Evolutionary conservation across 53 echinoderm and acorn worm species (phyloP).

Genomic region (Temnopleurus reevesii): DNA sequence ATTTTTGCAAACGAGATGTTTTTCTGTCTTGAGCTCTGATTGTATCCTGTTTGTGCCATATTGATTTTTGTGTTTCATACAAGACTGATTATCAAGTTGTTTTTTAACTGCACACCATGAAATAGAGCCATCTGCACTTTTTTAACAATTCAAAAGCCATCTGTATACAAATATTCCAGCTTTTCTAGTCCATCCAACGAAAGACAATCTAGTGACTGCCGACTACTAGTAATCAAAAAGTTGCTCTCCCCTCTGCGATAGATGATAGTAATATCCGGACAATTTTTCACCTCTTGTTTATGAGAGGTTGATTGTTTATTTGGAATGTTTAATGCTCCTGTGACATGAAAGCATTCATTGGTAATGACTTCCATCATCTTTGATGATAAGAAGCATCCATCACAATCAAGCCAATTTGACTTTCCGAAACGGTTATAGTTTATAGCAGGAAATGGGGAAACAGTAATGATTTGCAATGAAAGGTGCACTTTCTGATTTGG

Average conservation of each 20-base stretch:
- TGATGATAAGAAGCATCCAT: constrained; percentile 17
- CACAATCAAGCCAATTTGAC: background rate
- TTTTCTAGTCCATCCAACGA: background rate
- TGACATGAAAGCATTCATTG: background rate
- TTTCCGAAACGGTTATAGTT: background rate
- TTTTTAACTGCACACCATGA: background rate
- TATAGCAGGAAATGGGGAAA: background rate
- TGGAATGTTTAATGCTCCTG: background rate
- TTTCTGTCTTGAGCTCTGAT: background rate
- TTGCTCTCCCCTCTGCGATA: background rate
- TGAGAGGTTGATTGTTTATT: background rate
- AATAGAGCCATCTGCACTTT: background rate
- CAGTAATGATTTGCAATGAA: background rate
- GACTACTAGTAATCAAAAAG: background rate
- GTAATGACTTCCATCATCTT: background rate
- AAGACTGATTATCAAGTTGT: constrained; percentile 31
- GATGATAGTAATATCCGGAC: background rate
- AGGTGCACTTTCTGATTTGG: too few relatives aligned
- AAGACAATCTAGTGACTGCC: background rate
- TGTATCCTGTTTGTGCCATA: constrained; percentile 6
- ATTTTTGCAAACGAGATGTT: background rate
- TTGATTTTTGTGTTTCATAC: constrained; percentile 50
- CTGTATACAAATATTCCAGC: background rate
- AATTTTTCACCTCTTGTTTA: background rate
- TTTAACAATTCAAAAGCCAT: background rate